phyloP scores from a whole-genome alignment of 2,113 vertebrate genomes.

The Cyanoderma ruficeps region DNA sequence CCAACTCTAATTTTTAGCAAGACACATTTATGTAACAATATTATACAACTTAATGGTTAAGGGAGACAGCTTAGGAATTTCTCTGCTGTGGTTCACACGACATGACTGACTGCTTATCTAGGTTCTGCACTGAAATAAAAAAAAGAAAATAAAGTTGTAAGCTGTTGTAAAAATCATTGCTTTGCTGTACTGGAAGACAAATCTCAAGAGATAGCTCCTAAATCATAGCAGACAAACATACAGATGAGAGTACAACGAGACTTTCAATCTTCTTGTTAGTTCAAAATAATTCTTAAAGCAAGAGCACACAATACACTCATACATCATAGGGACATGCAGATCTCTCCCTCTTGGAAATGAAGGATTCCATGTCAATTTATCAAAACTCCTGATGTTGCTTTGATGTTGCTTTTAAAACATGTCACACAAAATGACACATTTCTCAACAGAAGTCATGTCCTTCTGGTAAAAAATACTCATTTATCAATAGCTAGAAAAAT shows the following conservation, averaged over 20 bases:
- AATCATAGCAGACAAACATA: not conserved
- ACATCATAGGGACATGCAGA: not conserved
- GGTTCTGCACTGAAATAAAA: not conserved
- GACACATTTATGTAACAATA: conserved; percentile 12
- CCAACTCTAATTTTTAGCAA: conserved; percentile 7
- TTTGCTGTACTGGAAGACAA: not conserved
- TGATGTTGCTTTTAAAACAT: not conserved
- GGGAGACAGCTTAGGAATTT: not conserved
- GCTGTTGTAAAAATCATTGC: not conserved
- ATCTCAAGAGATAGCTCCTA: not conserved
- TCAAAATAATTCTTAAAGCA: not conserved
- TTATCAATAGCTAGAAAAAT: not conserved
- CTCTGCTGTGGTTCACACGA: not conserved
- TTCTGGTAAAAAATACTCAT: not conserved
- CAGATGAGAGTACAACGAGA: fast-evolving
- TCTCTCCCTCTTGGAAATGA: not conserved
- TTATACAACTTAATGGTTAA: conserved; percentile 24
- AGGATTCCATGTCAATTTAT: not conserved
- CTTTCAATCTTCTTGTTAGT: not conserved
- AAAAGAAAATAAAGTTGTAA: not conserved
- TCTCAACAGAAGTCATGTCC: not conserved
- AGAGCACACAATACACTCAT: not conserved
- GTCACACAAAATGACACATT: not conserved
- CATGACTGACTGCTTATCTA: not conserved
- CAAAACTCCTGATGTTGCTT: not conserved